phyloP scores from a whole-genome alignment of 2,888 invertebrate species.

The Mimachlamys varia region DNA sequence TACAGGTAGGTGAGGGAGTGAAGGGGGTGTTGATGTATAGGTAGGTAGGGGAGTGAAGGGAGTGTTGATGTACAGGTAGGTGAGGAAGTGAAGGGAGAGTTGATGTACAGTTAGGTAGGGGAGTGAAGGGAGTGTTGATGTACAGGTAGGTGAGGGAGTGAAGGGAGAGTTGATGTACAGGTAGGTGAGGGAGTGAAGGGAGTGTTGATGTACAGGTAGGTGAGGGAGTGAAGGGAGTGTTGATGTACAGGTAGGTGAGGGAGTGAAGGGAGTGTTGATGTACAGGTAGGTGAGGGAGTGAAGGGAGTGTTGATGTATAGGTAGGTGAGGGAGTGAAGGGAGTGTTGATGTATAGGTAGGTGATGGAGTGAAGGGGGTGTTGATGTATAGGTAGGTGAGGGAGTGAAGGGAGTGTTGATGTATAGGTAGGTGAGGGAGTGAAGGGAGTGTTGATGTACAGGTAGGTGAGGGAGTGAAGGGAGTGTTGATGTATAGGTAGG shows the following conservation, averaged over 20 bases:
- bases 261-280: background rate
- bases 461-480: constrained; percentile 83
- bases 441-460: constrained; percentile 83
- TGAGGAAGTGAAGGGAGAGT: background rate
- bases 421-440: constrained; percentile 85
- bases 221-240: background rate
- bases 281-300: constrained; percentile 87
- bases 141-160: constrained; percentile 87
- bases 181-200: constrained; percentile 83
- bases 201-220: constrained; percentile 85
- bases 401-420: background rate
- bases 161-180: constrained; percentile 83
- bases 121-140: background rate
- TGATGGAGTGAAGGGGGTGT: background rate
- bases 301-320: constrained; percentile 80
- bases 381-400: constrained; percentile 84
- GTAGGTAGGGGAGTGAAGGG: constrained; percentile 83
- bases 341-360: constrained; percentile 83
- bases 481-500: constrained; percentile 83
- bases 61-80: constrained; percentile 85
- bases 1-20: constrained; percentile 87
- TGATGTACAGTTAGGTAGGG: constrained; percentile 85
- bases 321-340: constrained; percentile 83
- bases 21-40: constrained; percentile 80
- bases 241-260: constrained; percentile 85